A percentile compares a stretch with the other conserved stretches of the same genome.
phyloP scores from a whole-genome alignment of 2,888 invertebrate genomes.

The Netelia fuscicornis region DNA sequence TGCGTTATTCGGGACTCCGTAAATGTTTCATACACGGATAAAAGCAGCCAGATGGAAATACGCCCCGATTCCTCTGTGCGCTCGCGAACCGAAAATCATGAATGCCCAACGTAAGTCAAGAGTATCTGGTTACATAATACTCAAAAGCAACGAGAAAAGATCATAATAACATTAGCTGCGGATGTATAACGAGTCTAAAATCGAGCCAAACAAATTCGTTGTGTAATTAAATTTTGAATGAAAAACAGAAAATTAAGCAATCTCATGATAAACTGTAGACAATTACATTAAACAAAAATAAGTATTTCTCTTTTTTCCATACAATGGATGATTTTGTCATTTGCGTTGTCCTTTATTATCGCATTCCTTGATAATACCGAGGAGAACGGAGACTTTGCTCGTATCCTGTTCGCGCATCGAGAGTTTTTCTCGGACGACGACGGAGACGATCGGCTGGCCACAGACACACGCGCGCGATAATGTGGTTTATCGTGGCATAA shows the following conservation, averaged over 20 bases:
- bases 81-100: slow-evolving; percentile 53
- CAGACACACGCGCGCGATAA: slow-evolving; percentile 70
- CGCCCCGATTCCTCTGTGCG: slow-evolving; percentile 46
- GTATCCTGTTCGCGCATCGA: not conserved
- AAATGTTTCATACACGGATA: slow-evolving; percentile 64
- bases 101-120: slow-evolving; percentile 50
- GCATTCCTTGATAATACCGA: not conserved
- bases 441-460: slow-evolving; percentile 8
- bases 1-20: slow-evolving; percentile 28
- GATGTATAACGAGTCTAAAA: not conserved
- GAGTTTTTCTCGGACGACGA: slow-evolving; percentile 40
- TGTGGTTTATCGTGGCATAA: slow-evolving; percentile 81
- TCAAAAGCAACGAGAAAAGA: slow-evolving; percentile 32
- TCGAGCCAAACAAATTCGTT: not conserved
- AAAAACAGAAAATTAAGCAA: no score
- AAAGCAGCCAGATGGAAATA: slow-evolving; percentile 64
- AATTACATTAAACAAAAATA: no score
- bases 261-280: no score
- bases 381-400: not conserved
- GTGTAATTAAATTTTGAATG: not conserved
- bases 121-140: slow-evolving; percentile 3
- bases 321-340: no score
- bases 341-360: no score
- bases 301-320: no score
- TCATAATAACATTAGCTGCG: slow-evolving; percentile 7